phyloP scores from a whole-genome alignment of 2,888 invertebrate genomes.

The Rhyacophila evoluta region DNA sequence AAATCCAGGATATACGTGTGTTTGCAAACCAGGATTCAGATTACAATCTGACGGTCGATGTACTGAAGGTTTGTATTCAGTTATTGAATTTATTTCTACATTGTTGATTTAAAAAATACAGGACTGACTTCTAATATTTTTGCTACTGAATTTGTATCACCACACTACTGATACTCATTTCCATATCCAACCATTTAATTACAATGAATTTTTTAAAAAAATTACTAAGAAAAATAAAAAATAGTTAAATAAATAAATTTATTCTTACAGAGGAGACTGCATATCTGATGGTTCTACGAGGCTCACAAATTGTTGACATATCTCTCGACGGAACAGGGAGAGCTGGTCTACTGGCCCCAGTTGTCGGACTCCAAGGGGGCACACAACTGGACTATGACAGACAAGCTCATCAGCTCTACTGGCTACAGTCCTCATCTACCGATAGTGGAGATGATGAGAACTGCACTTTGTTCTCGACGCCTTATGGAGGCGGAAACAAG shows the following conservation, averaged over 20 bases:
- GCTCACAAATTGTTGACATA: conserved; percentile 89
- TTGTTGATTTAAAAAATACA: too few species aligned
- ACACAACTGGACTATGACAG: conserved; percentile 93
- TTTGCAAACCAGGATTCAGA: conserved; percentile 91
- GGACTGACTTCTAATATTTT: too few species aligned
- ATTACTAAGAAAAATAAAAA: too few species aligned
- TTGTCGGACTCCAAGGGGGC: conserved; percentile 88
- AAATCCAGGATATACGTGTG: conserved; percentile 82
- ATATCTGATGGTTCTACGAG: conserved; percentile 90
- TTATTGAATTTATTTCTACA: too few species aligned
- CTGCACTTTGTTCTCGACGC: conserved; percentile 87
- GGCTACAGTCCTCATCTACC: conserved; percentile 80
- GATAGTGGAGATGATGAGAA: conserved; percentile 83
- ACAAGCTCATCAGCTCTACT: conserved; percentile 85
- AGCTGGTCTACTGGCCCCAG: conserved; percentile 84
- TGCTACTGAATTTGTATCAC: too few species aligned
- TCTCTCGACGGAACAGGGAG: conserved; percentile 81
- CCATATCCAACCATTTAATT: too few species aligned
- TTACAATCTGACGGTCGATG: conserved; percentile 77
- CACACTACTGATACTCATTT: too few species aligned
- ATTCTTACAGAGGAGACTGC: conserved; percentile 79
- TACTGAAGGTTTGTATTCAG: conserved; percentile 71
- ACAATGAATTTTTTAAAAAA: too few species aligned
- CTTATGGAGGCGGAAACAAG: conserved; percentile 87
- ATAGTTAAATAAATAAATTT: too few species aligned